Base-by-base conservation (phyloP, 1,140 invertebrate genomes). In the Drosophila grimshawi region DNA sequence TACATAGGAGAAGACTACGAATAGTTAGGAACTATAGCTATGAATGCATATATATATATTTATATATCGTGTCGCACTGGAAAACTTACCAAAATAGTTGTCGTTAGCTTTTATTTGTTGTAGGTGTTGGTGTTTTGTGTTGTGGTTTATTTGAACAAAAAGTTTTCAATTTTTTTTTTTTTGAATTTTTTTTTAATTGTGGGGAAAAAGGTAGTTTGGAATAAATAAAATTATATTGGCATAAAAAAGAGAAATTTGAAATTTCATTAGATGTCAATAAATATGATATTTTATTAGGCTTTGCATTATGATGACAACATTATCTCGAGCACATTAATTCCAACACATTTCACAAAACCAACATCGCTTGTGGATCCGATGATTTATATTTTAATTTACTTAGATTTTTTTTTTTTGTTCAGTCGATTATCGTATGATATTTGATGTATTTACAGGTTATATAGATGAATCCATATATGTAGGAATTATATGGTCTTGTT, bases 11-110 rank as follows among this genome's bases (percentile, higher is more conserved):
- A 33, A 61, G 49, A 37, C 56, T 61, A 73, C 35, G 56, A 19
- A 60, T 55, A 74, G 65, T 61, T 49, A 62, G 33, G 8, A 68
- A 57, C 70, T 73, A 67, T 37, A 33, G 29, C 19, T 48, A 56
- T 53, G 30, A 3, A 39, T n/a, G 39, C 49, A 41, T 32, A 52
- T 30, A 19, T 19, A 19, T 19, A 19, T 19, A 19, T 41, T 41
- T 43, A n/a, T 30, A 46, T 63, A 19, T 67, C 29, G 30, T 46
- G 53, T 70, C 60, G 55, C 64, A 66, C 53, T 71, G 56, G 43
- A 68, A 57, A 62, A 92, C 98, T 98, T 97, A 99, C 98, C 98
- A 93, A 99, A 99, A 94, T 99, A 99, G 94, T 99, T 99, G 95
- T 99, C 98, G 94, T 98, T 99, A 95, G 98, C 97, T 98, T 82